A percentile compares a stretch with the other conserved stretches of the same genome.
Conservation (phyloP, 2,113 vertebrate species). For the Marcusenius ussheri region DNA sequence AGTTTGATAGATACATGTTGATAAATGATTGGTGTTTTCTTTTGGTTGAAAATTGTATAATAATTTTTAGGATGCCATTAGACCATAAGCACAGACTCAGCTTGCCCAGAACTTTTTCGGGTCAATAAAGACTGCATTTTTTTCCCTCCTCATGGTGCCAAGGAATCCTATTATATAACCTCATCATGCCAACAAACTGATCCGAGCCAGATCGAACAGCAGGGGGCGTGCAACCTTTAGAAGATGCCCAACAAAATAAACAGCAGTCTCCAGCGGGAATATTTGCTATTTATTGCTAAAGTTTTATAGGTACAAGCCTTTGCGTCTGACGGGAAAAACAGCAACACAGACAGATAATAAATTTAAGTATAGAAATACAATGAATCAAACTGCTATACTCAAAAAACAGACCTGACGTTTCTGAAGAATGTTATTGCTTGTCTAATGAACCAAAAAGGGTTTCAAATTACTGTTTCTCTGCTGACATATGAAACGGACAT, state of each 20-base stretch:
- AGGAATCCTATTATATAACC: not conserved
- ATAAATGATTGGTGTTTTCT: not conserved
- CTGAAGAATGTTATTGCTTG: constrained; percentile 4
- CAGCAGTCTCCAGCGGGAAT: not conserved
- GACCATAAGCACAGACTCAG: not conserved
- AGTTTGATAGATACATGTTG: not conserved
- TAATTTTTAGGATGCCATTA: not conserved
- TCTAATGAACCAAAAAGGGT: constrained; percentile 10
- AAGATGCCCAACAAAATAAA: not conserved
- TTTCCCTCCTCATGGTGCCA: not conserved
- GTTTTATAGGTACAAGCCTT: constrained; percentile 62
- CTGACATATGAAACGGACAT: not conserved
- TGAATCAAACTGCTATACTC: constrained; percentile 8
- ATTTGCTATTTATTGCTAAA: constrained; percentile 58
- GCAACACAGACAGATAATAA: constrained; percentile 14
- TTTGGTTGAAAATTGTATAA: not conserved
- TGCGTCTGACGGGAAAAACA: constrained; percentile 12
- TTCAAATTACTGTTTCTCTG: not conserved
- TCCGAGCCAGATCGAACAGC: not conserved
- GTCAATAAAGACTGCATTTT: not conserved
- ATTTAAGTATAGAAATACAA: not conserved
- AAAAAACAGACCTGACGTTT: not conserved
- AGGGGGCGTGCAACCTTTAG: not conserved
- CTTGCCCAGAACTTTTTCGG: not conserved
- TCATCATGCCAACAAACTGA: not conserved